A percentile compares a stretch with the other conserved stretches of the same genome.
Evolutionary conservation across 1,140 invertebrate species (phyloP).

Genomic region (Ptiloglossa arizonensis): DNA sequence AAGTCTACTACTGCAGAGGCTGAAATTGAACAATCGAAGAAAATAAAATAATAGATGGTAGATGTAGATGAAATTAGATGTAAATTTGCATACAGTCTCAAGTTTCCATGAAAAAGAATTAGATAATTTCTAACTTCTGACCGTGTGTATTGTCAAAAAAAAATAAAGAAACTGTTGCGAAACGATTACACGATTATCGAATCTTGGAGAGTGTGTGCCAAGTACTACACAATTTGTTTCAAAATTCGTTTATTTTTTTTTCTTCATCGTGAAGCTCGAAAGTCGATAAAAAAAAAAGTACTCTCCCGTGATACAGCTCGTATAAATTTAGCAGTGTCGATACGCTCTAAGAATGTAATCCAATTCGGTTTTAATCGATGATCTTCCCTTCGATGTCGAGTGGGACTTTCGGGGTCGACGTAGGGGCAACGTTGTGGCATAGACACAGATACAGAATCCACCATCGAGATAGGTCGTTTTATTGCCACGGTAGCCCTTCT

Average conservation of each 20-base stretch:
- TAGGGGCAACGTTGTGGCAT: conserved; percentile 52
- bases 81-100: too few species aligned
- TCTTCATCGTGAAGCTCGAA: neutral
- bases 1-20: too few species aligned
- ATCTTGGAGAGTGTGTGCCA: too few species aligned
- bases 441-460: conserved; percentile 56
- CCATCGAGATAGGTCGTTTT: conserved; percentile 73
- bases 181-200: too few species aligned
- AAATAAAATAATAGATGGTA: too few species aligned
- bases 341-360: conserved; percentile 66
- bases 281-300: neutral
- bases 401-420: conserved; percentile 58
- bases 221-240: too few species aligned
- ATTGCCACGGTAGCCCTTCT: conserved; percentile 77
- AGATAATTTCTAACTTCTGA: too few species aligned
- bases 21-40: too few species aligned
- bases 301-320: neutral
- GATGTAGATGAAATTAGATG: too few species aligned
- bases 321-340: conserved; percentile 9
- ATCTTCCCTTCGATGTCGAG: conserved; percentile 49
- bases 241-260: neutral
- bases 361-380: conserved; percentile 68
- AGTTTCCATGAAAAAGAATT: too few species aligned
- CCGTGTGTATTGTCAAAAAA: too few species aligned
- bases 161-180: too few species aligned